Evolutionary conservation across 1,140 invertebrate genomes (phyloP), one percentile per base, ranked within the genome.

Genomic region (Drosophila rufa): DNA sequence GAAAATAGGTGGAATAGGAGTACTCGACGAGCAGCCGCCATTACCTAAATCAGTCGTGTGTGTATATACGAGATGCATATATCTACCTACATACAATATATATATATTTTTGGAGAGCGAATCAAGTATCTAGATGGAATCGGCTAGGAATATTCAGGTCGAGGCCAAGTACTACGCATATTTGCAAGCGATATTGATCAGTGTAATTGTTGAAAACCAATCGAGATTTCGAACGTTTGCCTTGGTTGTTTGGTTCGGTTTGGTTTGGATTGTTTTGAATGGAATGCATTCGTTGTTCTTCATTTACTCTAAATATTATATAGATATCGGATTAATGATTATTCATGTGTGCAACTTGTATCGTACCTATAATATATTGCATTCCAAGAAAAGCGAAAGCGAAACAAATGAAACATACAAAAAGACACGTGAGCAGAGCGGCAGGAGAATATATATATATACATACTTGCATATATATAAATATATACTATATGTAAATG

Each of bases 41-140:
- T 70, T 60, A 69, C 64, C 64, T 46, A 68, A 47, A 53, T 53
- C 70, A 53, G 66, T 57, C 70, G 76, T 75, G 76, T 61, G 61
- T 61, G 57, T 77, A 82, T 62, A 82, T 74, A 77, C 57, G 50
- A 82, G 48, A 79, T 48, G 53, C 53, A 82, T 61, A 87, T 67
- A 73, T 48, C 73, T 57, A 75, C 64, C 42, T 66, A 66, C 51
- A 75, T 68, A 53, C 45, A 79, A 56, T 40, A 67, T 30, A 75
- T 65, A 80, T 81, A 85, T 86, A 86, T 87, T 87, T 87, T 87
- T 87, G 84, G 73, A 89, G 69, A 73, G 55, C 27, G 43, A 73
- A 73, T 73, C 69, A 59, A 71, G 45, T 73, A 67, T 70, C 61
- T 79, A 60, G 59, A 55, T 30, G 38, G 51, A 65, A 61, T 71